phyloP scores from a whole-genome alignment of 2,888 invertebrate genomes.

The Invenusta paracnida region DNA sequence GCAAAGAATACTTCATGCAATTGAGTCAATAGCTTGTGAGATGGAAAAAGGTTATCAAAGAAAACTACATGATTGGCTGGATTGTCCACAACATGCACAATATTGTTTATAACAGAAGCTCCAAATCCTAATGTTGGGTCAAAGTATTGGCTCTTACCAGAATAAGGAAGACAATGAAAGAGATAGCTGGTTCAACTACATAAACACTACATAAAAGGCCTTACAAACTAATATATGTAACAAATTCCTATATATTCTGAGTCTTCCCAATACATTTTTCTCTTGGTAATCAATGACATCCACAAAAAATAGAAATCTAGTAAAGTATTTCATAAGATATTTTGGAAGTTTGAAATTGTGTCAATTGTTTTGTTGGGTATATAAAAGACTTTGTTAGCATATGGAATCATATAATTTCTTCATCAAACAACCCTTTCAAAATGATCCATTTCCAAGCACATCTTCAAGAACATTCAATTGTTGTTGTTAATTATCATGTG shows the following conservation, averaged over 20 bases:
- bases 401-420: not conserved
- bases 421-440: not conserved
- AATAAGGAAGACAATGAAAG: not conserved
- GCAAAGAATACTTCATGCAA: not conserved
- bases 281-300: not conserved
- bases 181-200: not conserved
- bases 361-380: not conserved
- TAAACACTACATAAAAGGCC: not conserved
- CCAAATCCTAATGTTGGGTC: not conserved
- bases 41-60: not conserved
- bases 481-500: not conserved
- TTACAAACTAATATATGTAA: not conserved
- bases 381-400: not conserved
- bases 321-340: not conserved
- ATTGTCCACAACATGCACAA: not conserved
- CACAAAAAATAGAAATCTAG: no score
- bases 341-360: not conserved
- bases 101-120: not conserved
- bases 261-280: not conserved
- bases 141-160: not conserved
- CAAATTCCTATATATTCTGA: not conserved
- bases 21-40: not conserved
- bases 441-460: not conserved
- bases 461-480: not conserved
- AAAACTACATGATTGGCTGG: not conserved